phyloP scores from a whole-genome alignment of 2,888 invertebrate genomes.

The Latrodectus hesperus region DNA sequence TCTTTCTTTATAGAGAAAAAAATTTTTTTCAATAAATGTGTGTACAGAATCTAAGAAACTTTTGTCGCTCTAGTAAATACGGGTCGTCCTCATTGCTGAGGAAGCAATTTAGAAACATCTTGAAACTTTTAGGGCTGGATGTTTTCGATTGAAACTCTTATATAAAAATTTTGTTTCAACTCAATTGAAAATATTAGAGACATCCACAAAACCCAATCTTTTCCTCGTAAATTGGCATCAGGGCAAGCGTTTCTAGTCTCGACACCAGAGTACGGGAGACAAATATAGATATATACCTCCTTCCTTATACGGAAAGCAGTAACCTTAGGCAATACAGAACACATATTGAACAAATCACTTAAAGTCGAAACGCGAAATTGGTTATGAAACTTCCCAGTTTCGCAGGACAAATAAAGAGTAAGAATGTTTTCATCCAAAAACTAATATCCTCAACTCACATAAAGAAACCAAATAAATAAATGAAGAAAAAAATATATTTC shows the following conservation, averaged over 20 bases:
- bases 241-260: neutral
- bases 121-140: neutral
- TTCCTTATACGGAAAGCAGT: neutral
- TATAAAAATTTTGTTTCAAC: neutral
- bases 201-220: neutral
- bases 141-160: neutral
- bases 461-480: constrained; percentile 47
- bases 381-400: constrained; percentile 49
- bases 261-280: neutral
- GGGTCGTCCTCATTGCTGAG: neutral
- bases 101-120: constrained; percentile 3
- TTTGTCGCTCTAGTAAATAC: too few species aligned
- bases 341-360: constrained; percentile 57
- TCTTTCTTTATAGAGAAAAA: too few species aligned
- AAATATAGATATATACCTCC: neutral
- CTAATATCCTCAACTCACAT: constrained; percentile 44
- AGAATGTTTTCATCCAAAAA: constrained; percentile 51
- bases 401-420: neutral
- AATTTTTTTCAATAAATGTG: too few species aligned
- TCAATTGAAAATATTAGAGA: neutral
- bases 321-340: constrained; percentile 38
- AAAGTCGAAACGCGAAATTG: constrained; percentile 38
- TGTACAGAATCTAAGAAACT: too few species aligned
- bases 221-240: neutral
- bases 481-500: neutral